Percentiles rank a stretch among this genome's conserved stretches.
Evolutionary conservation across 1,140 invertebrate species (phyloP).

Genomic region (Acromyrmex echinatior): DNA sequence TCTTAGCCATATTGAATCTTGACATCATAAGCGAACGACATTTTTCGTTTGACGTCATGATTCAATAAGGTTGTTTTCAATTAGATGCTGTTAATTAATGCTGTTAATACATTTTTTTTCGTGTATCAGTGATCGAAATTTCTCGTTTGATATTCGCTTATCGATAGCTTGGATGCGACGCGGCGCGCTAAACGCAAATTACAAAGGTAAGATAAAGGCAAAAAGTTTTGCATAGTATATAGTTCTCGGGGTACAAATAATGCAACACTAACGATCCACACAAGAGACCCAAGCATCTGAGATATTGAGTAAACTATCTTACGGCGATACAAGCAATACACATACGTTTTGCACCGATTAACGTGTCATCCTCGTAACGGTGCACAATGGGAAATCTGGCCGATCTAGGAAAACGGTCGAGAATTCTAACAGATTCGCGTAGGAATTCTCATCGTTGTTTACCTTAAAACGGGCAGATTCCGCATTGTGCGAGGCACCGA

Average conservation of each 20-base stretch:
- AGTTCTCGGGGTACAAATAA: conserved; percentile 34
- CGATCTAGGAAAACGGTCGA: background rate
- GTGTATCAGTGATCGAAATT: background rate
- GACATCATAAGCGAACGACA: too few species aligned
- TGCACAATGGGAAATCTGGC: conserved; percentile 4
- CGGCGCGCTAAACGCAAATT: conserved; percentile 29
- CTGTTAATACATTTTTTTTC: background rate
- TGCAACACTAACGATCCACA: conserved; percentile 10
- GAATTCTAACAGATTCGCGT: background rate
- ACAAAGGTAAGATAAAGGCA: background rate
- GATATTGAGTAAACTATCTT: conserved; percentile 29
- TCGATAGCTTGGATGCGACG: background rate
- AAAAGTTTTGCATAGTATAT: conserved; percentile 19
- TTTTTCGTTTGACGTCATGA: too few species aligned
- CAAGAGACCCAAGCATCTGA: conserved; percentile 23
- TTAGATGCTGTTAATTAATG: background rate
- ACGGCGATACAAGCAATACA: background rate
- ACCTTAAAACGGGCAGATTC: background rate
- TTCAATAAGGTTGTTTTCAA: background rate
- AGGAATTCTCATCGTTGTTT: background rate
- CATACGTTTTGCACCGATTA: conserved; percentile 1
- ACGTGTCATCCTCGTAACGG: background rate
- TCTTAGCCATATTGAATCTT: too few species aligned
- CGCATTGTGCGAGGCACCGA: conserved; percentile 31
- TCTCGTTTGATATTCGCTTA: background rate